Conservation (phyloP, 2,113 vertebrate genomes). For the Dicrurus megarhynchus region DNA sequence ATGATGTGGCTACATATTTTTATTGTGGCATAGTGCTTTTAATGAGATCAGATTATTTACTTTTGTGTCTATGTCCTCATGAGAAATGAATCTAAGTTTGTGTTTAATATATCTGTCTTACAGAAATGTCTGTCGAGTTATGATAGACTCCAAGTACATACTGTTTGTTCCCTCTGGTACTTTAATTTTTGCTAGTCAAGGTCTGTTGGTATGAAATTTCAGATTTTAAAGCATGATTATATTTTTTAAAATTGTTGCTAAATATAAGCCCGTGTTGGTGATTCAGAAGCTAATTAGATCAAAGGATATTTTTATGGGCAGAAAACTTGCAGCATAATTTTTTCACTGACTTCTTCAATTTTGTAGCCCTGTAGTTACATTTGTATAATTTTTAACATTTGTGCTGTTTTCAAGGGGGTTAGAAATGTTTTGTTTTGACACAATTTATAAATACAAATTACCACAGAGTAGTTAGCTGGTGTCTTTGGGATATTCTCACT, state of each 20-base stretch:
- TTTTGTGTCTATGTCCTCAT: neutral
- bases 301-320: neutral
- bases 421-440: neutral
- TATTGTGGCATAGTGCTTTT: neutral
- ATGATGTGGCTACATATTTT: neutral
- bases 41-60: neutral
- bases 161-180: neutral
- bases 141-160: neutral
- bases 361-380: neutral
- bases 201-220: neutral
- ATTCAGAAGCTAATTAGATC: neutral
- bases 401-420: neutral
- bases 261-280: fast-evolving
- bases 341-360: neutral
- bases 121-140: neutral
- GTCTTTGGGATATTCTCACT: neutral
- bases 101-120: neutral
- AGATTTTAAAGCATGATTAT: neutral
- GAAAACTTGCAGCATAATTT: neutral
- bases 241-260: neutral
- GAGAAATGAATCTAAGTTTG: neutral
- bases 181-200: neutral
- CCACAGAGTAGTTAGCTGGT: neutral
- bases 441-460: neutral
- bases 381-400: neutral